Percentiles rank a stretch among this genome's conserved stretches.
Evolutionary conservation across 2,888 invertebrate genomes (phyloP).

Genomic region (Pristionchus exspectatus): DNA sequence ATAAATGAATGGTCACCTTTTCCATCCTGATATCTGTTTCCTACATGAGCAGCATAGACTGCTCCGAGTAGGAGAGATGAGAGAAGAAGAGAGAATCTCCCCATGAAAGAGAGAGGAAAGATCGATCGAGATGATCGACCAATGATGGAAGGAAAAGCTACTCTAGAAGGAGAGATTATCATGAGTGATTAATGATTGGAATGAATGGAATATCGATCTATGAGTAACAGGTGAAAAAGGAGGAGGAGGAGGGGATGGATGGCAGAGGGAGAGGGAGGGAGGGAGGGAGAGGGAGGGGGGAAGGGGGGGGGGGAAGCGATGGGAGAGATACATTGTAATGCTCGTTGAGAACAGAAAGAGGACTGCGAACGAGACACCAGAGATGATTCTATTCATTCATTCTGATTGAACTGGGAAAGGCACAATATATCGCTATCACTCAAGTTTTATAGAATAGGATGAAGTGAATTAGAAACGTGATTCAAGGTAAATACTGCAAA

Average conservation of each 20-base stretch:
- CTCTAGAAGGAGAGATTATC: not conserved
- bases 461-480: not conserved
- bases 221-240: not conserved
- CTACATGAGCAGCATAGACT: constrained; percentile 2
- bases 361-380: not conserved
- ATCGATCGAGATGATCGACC: constrained; percentile 32
- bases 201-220: constrained; percentile 34
- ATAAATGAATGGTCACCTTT: constrained; percentile 9
- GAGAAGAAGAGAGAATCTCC: not conserved
- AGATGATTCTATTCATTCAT: not conserved
- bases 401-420: not conserved
- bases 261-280: constrained; percentile 53
- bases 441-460: no score
- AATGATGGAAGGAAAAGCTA: not conserved
- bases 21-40: constrained; percentile 48
- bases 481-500: not conserved
- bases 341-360: constrained; percentile 29
- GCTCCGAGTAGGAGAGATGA: not conserved
- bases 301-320: constrained; percentile 15
- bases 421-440: no score
- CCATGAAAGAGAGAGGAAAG: not conserved
- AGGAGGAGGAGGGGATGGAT: not conserved
- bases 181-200: constrained; percentile 4
- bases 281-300: constrained; percentile 37
- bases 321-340: constrained; percentile 41